Evolutionary conservation across 1,140 invertebrate species (phyloP).

Genomic region (Ctenoplectra terminalis): DNA sequence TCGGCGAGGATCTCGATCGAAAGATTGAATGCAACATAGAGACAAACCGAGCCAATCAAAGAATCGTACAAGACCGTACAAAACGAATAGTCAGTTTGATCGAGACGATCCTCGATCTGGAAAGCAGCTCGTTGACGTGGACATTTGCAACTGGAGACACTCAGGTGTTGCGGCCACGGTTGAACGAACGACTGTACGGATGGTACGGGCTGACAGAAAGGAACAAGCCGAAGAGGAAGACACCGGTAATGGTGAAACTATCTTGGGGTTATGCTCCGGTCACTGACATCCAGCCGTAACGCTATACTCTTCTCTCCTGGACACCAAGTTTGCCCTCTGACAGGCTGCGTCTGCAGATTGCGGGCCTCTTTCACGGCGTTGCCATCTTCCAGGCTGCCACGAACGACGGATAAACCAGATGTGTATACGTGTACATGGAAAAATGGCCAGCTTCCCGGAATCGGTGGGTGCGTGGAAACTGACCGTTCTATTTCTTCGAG

Average conservation of each 20-base stretch:
- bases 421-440: conserved; percentile 1
- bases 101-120: not conserved
- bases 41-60: not conserved
- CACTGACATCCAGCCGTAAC: conserved; percentile 76
- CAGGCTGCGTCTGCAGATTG: conserved; percentile 19
- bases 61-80: not conserved
- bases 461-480: not conserved
- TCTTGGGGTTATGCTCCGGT: conserved; percentile 79
- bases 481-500: not conserved
- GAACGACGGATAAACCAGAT: conserved; percentile 5
- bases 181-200: conserved; percentile 57
- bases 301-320: conserved; percentile 62
- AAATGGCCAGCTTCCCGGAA: not conserved
- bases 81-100: not conserved
- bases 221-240: conserved; percentile 60
- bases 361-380: conserved; percentile 15
- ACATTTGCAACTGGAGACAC: conserved; percentile 43
- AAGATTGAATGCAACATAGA: no score
- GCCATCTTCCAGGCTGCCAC: not conserved
- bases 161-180: conserved; percentile 32
- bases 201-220: conserved; percentile 59
- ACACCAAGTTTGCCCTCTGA: conserved; percentile 72
- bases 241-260: conserved; percentile 75
- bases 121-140: conserved; percentile 10
- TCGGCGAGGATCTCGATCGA: no score